Percentiles rank a stretch among this genome's conserved stretches.
Conservation (phyloP, 2,797 vertebrate species). For the Apogon talboti region DNA sequence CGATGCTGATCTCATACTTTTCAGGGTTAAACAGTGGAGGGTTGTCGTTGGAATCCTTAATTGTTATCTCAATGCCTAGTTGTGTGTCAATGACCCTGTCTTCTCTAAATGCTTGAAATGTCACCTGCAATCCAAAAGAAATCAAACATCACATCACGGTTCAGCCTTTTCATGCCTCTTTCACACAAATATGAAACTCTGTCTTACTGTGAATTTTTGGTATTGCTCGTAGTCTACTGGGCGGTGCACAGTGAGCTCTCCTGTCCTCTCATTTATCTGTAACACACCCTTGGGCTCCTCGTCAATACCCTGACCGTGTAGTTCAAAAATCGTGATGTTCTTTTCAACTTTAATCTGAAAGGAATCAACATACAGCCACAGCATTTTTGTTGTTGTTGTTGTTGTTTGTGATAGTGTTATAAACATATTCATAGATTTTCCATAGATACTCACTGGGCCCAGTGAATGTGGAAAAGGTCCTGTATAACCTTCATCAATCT, state of each 20-base stretch:
- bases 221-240: slow-evolving; percentile 71
- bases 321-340: background rate
- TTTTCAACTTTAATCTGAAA: slow-evolving; percentile 61
- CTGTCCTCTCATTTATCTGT: slow-evolving; percentile 37
- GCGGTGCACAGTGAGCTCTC: slow-evolving; percentile 47
- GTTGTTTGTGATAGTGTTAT: background rate
- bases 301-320: slow-evolving; percentile 71
- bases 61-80: slow-evolving; percentile 71
- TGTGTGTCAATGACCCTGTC: slow-evolving; percentile 29
- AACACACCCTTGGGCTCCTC: slow-evolving; percentile 60
- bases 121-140: slow-evolving; percentile 56
- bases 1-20: slow-evolving; percentile 33
- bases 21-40: slow-evolving; percentile 55
- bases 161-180: too few relatives aligned
- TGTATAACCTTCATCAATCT: slow-evolving; percentile 68
- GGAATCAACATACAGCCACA: slow-evolving; percentile 11
- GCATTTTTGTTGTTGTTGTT: background rate
- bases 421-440: slow-evolving; percentile 40
- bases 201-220: slow-evolving; percentile 51
- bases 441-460: slow-evolving; percentile 65
- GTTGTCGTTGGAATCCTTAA: slow-evolving; percentile 80
- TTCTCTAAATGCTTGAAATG: slow-evolving; percentile 51
- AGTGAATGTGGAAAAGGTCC: slow-evolving; percentile 72
- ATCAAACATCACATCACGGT: background rate
- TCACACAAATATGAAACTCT: background rate